Percentiles rank a stretch among this genome's conserved stretches.
phyloP scores from a whole-genome alignment of 2,797 vertebrate genomes.

The Chanos chanos region DNA sequence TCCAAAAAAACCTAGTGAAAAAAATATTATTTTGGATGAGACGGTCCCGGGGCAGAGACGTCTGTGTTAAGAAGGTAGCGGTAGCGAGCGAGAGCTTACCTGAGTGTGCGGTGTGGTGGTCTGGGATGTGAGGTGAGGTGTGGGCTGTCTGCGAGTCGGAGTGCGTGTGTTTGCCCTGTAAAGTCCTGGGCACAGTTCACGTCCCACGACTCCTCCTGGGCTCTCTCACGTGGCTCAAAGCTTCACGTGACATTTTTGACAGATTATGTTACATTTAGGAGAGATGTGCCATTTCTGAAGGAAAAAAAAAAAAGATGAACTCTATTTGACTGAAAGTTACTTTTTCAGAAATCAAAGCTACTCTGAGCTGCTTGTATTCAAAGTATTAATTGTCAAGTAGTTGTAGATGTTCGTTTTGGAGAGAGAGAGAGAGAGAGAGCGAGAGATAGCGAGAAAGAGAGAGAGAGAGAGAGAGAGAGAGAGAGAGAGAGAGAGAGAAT shows the following conservation, averaged over 20 bases:
- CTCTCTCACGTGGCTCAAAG: constrained; percentile 32
- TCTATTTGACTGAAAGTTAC: no score
- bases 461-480: no score
- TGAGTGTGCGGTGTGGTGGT: constrained; percentile 8
- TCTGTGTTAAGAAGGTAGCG: neutral
- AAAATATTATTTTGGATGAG: no score
- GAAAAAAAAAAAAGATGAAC: constrained; percentile 28
- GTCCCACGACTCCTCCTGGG: constrained; percentile 44
- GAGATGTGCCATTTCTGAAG: constrained; percentile 61
- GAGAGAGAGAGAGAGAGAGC: no score
- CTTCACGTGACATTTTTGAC: constrained; percentile 59
- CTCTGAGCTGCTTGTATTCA: neutral
- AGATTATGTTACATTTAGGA: constrained; percentile 71
- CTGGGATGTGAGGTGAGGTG: constrained; percentile 19
- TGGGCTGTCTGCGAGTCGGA: neutral
- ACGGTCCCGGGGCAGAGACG: no score
- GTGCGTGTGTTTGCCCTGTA: constrained; percentile 3
- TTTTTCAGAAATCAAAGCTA: no score
- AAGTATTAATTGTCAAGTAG: no score
- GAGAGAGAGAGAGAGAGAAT: no score
- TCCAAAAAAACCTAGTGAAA: no score
- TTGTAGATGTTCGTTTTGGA: no score
- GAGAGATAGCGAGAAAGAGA: no score
- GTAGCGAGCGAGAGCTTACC: constrained; percentile 28
- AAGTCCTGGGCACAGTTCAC: constrained; percentile 44